Conservation (phyloP, 1,140 invertebrate species). For the Phortica variegata region DNA sequence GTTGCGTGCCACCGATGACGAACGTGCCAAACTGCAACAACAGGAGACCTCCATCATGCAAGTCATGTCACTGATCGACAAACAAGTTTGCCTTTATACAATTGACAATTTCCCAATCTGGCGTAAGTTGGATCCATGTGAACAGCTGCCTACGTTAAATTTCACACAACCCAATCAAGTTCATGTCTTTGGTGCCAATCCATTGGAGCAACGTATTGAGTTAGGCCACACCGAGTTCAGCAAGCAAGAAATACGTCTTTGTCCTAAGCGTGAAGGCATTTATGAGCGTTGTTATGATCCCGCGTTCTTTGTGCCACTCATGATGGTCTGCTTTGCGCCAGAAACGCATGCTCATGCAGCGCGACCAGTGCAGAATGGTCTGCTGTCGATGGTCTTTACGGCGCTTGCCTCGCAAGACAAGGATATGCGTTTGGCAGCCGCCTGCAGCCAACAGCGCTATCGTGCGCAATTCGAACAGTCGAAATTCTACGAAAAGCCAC, state of each 20-base stretch:
- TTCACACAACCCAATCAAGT: conserved; percentile 31
- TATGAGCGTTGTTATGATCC: conserved; percentile 66
- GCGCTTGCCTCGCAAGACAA: conserved; percentile 62
- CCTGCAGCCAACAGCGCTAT: conserved; percentile 64
- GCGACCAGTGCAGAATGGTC: conserved; percentile 65
- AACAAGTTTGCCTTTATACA: conserved; percentile 65
- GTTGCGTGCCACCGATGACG: conserved; percentile 62
- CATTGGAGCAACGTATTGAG: conserved; percentile 37
- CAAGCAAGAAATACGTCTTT: conserved; percentile 31
- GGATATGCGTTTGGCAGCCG: conserved; percentile 63
- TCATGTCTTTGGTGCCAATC: conserved; percentile 35
- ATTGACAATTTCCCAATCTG: conserved; percentile 68
- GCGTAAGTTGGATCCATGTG: conserved; percentile 36
- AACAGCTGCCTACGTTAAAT: conserved; percentile 34
- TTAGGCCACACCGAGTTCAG: conserved; percentile 21
- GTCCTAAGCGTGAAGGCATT: conserved; percentile 35
- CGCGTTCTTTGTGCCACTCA: conserved; percentile 68
- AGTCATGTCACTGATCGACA: conserved; percentile 70
- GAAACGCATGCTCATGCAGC: conserved; percentile 64
- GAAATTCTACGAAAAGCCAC: conserved; percentile 58
- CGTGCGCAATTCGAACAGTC: conserved; percentile 58
- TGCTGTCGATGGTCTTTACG: conserved; percentile 63
- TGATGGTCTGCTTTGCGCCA: conserved; percentile 61
- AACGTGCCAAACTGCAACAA: conserved; percentile 61
- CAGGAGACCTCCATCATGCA: conserved; percentile 69